phyloP scores from a whole-genome alignment of 2,888 invertebrate genomes.

The Branchipolynoe longqiensis region DNA sequence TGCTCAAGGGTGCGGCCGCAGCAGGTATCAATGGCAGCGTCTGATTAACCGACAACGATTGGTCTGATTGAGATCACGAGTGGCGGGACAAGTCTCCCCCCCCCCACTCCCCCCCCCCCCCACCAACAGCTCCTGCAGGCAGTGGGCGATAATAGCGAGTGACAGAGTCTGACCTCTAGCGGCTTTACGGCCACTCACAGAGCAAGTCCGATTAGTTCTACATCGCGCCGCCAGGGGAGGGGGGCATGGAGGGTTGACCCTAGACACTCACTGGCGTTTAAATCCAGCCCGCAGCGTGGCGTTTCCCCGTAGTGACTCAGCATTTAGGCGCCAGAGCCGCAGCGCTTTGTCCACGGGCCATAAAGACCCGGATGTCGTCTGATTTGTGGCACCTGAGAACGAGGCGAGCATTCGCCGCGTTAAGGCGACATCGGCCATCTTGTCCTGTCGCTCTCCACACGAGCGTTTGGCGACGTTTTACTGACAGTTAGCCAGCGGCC shows the following conservation, averaged over 20 bases:
- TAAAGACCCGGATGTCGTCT: slow-evolving; percentile 37
- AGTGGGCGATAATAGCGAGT: slow-evolving; percentile 33
- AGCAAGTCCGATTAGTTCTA: background rate
- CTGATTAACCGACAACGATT: slow-evolving; percentile 37
- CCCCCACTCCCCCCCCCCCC: too few species aligned
- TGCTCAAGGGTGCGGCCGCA: background rate
- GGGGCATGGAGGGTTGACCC: too few species aligned
- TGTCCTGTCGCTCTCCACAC: background rate
- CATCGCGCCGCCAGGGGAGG: slow-evolving; percentile 2
- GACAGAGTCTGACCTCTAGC: slow-evolving; percentile 36
- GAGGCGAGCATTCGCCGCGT: background rate
- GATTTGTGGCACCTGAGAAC: slow-evolving; percentile 47
- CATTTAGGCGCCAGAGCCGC: too few species aligned
- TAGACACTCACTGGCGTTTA: too few species aligned
- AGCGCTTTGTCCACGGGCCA: slow-evolving; percentile 10
- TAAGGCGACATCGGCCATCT: background rate
- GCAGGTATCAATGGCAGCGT: slow-evolving; percentile 28
- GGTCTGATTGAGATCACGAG: slow-evolving; percentile 41
- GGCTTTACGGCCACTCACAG: slow-evolving; percentile 28
- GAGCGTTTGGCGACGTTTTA: too few species aligned
- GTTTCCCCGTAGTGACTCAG: too few species aligned
- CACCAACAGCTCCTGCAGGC: too few species aligned
- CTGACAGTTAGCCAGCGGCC: too few species aligned
- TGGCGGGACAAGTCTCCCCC: slow-evolving; percentile 9
- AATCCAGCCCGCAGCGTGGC: too few species aligned